phyloP scores from a whole-genome alignment of 2,113 vertebrate genomes.

The Dryoscopus gambensis region DNA sequence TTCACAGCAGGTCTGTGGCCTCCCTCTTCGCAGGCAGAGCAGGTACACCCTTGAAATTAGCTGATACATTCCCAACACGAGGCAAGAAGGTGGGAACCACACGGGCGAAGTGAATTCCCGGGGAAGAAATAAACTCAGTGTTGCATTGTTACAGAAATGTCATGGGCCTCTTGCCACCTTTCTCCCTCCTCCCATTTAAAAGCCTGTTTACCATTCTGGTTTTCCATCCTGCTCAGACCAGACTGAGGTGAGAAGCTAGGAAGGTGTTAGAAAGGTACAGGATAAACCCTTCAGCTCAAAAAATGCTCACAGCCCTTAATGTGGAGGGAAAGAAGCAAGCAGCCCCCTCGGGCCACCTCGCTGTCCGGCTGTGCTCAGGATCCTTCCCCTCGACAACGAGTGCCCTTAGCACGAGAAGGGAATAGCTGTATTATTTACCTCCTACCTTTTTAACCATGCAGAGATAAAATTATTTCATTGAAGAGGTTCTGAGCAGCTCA shows the following conservation, averaged over 20 bases:
- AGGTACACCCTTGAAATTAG: not conserved
- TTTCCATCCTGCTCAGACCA: not conserved
- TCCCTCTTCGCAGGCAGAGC: not conserved
- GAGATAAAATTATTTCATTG: not conserved
- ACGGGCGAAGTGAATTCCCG: not conserved
- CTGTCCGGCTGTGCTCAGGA: not conserved
- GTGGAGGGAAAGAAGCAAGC: not conserved
- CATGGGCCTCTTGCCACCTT: not conserved
- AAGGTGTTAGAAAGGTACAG: not conserved
- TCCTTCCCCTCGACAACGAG: not conserved
- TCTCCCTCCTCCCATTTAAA: not conserved
- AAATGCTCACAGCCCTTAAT: not conserved
- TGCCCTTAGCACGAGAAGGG: not conserved
- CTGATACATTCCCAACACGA: not conserved
- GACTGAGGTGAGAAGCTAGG: not conserved
- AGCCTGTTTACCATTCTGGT: not conserved
- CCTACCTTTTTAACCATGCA: not conserved
- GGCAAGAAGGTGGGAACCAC: rapidly evolving
- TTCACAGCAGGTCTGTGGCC: not conserved
- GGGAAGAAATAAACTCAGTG: not conserved
- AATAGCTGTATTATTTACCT: not conserved
- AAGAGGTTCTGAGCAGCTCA: not conserved
- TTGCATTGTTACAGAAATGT: not conserved
- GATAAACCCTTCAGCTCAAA: not conserved
- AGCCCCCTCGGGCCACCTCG: not conserved